Conservation (phyloP, 2,888 invertebrate genomes). For the Scrobipalpa atriplicella region DNA sequence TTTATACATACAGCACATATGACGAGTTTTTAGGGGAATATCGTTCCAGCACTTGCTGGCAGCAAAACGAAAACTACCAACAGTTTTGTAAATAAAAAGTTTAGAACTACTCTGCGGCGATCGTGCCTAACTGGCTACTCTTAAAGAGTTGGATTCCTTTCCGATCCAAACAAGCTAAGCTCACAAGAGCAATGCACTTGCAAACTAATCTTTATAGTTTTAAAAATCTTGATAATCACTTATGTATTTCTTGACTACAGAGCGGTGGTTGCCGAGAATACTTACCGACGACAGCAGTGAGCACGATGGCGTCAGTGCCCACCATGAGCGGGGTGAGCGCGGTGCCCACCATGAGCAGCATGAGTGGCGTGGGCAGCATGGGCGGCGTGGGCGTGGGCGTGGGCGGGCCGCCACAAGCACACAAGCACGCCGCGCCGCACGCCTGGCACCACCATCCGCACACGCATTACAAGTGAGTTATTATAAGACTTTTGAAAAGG, state of each 20-base stretch:
- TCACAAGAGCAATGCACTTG: too few relatives aligned
- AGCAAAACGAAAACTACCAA: too few relatives aligned
- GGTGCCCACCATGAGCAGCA: slow-evolving; percentile 41
- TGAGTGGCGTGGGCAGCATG: slow-evolving; percentile 62
- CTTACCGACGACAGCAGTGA: slow-evolving; percentile 46
- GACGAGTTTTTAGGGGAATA: too few relatives aligned
- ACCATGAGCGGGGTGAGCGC: slow-evolving; percentile 43
- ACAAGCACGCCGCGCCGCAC: slow-evolving; percentile 61
- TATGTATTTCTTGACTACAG: slow-evolving; percentile 45
- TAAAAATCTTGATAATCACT: not conserved
- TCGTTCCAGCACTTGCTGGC: too few relatives aligned
- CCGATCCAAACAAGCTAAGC: too few relatives aligned
- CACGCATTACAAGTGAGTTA: slow-evolving; percentile 70
- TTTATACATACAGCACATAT: too few relatives aligned
- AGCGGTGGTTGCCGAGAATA: slow-evolving; percentile 75
- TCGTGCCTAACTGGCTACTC: too few relatives aligned
- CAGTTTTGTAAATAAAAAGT: too few relatives aligned
- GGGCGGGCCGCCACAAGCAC: slow-evolving; percentile 69
- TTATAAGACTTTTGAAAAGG: too few relatives aligned
- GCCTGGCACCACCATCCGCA: slow-evolving; percentile 76
- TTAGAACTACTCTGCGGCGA: too few relatives aligned
- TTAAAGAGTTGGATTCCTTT: too few relatives aligned
- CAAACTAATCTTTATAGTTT: too few relatives aligned
- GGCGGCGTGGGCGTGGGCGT: slow-evolving; percentile 41
- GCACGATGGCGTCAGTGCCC: slow-evolving; percentile 47